Evolutionary conservation across 2,888 invertebrate genomes (phyloP), one percentile per base, ranked within the genome.

Genomic region (Leucozona laternaria): DNA sequence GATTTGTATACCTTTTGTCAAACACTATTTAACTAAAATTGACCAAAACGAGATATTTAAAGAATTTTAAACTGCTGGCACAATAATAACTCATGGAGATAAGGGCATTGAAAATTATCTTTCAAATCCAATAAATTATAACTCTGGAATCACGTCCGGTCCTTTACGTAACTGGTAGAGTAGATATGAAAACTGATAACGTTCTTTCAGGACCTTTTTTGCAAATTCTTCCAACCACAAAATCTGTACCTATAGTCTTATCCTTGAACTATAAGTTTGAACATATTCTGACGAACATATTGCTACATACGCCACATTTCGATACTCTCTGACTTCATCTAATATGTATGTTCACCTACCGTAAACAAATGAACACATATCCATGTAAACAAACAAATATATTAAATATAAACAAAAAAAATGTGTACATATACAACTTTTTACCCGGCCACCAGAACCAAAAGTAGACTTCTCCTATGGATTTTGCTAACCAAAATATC

Each of bases 401-500:
- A 34, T 13, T 64, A 43, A 64, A 71, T 57, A 80, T 85, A 80
- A 78, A 78, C 72, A 60, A 60, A 60, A 60, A 60, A 85, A 78
- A 53, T 68, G 53, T 68, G 68, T 68, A 68, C 68, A 85, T 85
- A 68, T 85, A 85, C 85, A 80, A 70, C 45, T 43, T 73, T 78
- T 48, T 37, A 80, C 77, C 80, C 70, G 80, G 85, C 80, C n/a
- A 68, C 20, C 85, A 77, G 77, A 72, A 78, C 17, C 22, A 48
- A 68, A 53, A 60, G 68, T 37, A 72, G 48, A 66, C 62, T 13
- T 68, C 31, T 22, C 60, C 60, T 53, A 25, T 45, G 70, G 17
- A 34, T 50, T 37, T 58, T 64, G n/a, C 40, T 57, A 71, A 57
- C 15, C 64, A 17, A 68, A 70, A 43, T 50, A 31, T 66, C 50